Conservation (phyloP, 2,888 invertebrate genomes). For the Timandra comae region DNA sequence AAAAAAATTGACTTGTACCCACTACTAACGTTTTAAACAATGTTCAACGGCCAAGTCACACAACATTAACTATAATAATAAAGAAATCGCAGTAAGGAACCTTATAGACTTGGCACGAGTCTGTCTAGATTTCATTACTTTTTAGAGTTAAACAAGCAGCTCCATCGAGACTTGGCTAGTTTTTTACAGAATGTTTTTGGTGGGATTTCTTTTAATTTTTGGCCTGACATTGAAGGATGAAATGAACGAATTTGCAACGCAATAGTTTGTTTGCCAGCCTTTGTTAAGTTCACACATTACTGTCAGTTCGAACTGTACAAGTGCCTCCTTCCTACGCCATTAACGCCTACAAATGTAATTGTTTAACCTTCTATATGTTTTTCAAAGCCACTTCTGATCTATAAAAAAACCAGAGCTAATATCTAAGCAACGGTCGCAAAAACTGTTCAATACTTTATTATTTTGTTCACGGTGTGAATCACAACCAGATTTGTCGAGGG, state of each 20-base stretch:
- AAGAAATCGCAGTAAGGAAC: too few relatives aligned
- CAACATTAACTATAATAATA: too few relatives aligned
- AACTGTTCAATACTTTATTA: constrained; percentile 70
- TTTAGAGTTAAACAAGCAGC: too few relatives aligned
- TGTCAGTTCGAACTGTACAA: constrained; percentile 25
- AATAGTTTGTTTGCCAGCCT: constrained; percentile 31
- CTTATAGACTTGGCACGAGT: too few relatives aligned
- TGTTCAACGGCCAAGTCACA: too few relatives aligned
- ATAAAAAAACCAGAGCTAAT: constrained; percentile 48
- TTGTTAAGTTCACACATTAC: constrained; percentile 30
- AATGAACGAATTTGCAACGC: constrained; percentile 30
- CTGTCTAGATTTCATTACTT: too few relatives aligned
- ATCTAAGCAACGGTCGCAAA: constrained; percentile 64
- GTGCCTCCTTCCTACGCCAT: constrained; percentile 37
- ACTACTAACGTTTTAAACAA: too few relatives aligned
- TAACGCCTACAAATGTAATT: constrained; percentile 49
- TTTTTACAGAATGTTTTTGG: too few relatives aligned
- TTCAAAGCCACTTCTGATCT: constrained; percentile 35
- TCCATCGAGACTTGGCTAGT: too few relatives aligned
- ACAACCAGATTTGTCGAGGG: constrained; percentile 73
- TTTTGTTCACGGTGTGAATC: constrained; percentile 72
- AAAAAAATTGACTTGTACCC: too few relatives aligned
- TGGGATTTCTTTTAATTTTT: too few relatives aligned
- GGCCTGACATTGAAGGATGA: constrained; percentile 35
- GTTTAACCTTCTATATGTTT: constrained; percentile 55